These are phyloP conservation scores for Erethizon dorsatum DNA, from an alignment of 2,797 vertebrate genomes.

Conservation along the genomic window DNA sequence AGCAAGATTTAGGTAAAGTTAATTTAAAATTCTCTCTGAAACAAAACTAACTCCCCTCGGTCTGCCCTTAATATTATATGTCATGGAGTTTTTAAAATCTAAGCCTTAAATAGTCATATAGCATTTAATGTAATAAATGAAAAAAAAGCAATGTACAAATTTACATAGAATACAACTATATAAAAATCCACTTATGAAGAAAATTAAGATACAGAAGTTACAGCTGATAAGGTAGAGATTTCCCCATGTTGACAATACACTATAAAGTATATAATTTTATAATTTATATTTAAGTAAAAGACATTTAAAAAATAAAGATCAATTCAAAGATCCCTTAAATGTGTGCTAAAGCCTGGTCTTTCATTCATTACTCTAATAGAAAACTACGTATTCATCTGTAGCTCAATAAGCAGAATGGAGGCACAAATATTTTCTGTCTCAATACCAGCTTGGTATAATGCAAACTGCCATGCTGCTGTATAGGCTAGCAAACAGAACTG, in stretches of 20 bases:
- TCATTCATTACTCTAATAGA: not conserved
- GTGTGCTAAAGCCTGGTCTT: not conserved
- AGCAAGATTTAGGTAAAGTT: constrained; percentile 40
- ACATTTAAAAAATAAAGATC: constrained; percentile 17
- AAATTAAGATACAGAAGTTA: not conserved
- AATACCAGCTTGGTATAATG: not conserved
- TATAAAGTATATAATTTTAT: not conserved
- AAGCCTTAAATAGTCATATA: not conserved
- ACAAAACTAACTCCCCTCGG: not conserved
- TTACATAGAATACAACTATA: not conserved
- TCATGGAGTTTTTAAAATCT: not conserved
- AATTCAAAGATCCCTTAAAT: not conserved
- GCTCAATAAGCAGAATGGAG: not conserved
- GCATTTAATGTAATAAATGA: not conserved
- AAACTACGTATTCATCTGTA: not conserved
- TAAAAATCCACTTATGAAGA: constrained; percentile 50
- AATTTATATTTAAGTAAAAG: not conserved
- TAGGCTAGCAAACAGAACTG: not conserved
- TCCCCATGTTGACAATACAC: not conserved
- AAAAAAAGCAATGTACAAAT: not conserved
- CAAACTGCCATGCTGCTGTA: not conserved
- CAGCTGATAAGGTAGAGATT: not conserved
- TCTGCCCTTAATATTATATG: not conserved
- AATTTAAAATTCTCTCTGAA: constrained; percentile 55
- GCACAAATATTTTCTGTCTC: not conserved